Conservation (phyloP, 2,888 invertebrate genomes). For the Idaea dimidiata region DNA sequence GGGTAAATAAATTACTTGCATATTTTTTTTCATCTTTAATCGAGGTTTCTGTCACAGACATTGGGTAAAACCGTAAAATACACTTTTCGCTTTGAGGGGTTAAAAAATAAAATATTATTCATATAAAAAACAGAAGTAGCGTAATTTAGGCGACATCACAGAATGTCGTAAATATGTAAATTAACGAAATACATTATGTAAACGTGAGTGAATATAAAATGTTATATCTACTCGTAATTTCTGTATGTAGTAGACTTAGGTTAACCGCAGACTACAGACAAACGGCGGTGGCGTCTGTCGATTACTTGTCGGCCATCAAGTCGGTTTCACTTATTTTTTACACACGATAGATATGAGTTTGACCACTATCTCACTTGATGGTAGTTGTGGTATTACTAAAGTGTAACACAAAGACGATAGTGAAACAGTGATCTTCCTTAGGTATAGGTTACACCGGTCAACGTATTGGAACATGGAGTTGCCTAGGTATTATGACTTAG, state of each 20-base stretch:
- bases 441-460: too few species aligned
- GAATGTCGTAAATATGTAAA: conserved; percentile 30
- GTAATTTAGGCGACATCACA: conserved; percentile 18
- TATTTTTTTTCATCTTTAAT: neutral
- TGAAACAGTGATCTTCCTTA: too few species aligned
- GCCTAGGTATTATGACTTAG: too few species aligned
- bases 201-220: conserved; percentile 14
- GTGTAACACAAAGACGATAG: too few species aligned
- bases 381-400: too few species aligned
- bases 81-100: neutral
- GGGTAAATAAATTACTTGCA: too few species aligned
- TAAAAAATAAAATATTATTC: neutral
- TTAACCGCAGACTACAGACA: neutral
- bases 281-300: neutral
- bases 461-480: too few species aligned
- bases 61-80: neutral
- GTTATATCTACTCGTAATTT: conserved; percentile 1
- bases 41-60: neutral
- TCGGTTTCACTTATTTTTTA: too few species aligned
- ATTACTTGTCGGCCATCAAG: neutral
- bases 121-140: neutral
- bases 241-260: neutral
- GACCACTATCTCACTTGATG: too few species aligned
- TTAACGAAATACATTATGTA: conserved; percentile 25
- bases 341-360: too few species aligned